Conservation (phyloP, 1,140 invertebrate species). For the Oncopeltus fasciatus region DNA sequence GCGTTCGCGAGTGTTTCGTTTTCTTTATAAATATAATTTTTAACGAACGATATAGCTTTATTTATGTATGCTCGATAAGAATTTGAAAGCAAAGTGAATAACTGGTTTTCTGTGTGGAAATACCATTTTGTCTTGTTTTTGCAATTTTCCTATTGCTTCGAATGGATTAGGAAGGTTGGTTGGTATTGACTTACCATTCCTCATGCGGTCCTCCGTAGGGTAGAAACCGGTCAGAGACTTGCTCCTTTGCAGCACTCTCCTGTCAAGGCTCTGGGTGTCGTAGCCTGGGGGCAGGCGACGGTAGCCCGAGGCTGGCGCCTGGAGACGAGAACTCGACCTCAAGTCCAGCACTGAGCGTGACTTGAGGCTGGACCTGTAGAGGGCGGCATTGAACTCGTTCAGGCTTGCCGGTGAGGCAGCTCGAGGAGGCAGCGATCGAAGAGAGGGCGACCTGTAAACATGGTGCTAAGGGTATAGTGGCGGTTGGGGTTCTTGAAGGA, state of each 20-base stretch:
- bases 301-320: not conserved
- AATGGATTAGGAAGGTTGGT: too few relatives aligned
- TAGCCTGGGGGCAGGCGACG: not conserved
- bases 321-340: not conserved
- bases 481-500: not conserved
- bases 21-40: too few relatives aligned
- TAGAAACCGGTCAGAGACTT: not conserved
- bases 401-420: not conserved
- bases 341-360: not conserved
- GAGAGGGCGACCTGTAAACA: not conserved
- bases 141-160: too few relatives aligned
- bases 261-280: not conserved
- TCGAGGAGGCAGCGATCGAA: not conserved
- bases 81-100: too few relatives aligned
- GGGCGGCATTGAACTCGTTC: not conserved
- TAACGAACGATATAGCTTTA: too few relatives aligned
- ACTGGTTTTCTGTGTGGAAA: too few relatives aligned
- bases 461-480: not conserved
- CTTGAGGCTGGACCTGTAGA: not conserved
- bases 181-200: conserved; percentile 1
- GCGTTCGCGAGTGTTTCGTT: too few relatives aligned
- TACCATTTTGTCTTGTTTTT: too few relatives aligned
- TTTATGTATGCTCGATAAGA: too few relatives aligned
- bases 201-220: not conserved
- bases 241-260: not conserved